A percentile compares a stretch with the other conserved stretches of the same genome.
These are phyloP conservation scores for Micromussa lordhowensis DNA, from an alignment of 92 coral and sea anemone genomes.

Conservation along the genomic window DNA sequence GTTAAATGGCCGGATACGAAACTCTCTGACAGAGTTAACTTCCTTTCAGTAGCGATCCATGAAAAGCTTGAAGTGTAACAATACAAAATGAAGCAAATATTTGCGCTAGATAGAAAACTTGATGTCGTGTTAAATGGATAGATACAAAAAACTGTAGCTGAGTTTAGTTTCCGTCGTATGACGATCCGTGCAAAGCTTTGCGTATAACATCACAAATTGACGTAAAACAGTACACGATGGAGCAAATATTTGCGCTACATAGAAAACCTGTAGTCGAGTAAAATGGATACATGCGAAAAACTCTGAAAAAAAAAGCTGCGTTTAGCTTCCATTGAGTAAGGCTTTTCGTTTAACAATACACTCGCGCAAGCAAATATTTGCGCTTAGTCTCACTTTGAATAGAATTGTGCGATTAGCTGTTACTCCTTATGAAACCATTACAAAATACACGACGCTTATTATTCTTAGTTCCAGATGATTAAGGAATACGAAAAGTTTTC, in stretches of 20 bases:
- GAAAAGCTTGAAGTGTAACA: too few relatives aligned
- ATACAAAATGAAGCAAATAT: too few relatives aligned
- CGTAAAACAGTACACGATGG: neutral
- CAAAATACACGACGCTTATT: neutral
- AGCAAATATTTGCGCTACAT: conserved; percentile 18
- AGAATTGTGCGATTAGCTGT: neutral
- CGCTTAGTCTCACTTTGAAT: neutral
- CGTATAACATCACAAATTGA: neutral
- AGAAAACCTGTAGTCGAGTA: neutral
- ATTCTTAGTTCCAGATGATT: neutral
- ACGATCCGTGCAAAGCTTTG: neutral
- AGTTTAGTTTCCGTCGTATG: neutral
- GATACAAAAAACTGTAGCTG: neutral
- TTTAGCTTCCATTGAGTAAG: neutral
- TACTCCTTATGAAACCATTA: neutral
- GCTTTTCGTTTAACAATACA: neutral
- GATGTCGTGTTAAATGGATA: too few relatives aligned
- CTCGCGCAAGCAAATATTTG: conserved; percentile 9
- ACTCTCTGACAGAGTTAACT: too few relatives aligned
- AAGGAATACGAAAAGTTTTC: neutral
- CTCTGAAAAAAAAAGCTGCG: too few relatives aligned
- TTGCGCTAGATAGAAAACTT: too few relatives aligned
- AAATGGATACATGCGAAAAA: neutral
- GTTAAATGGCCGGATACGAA: too few relatives aligned
- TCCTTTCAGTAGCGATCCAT: too few relatives aligned